These are phyloP conservation scores for Apis dorsata DNA, from an alignment of 1,140 invertebrate species.

Conservation along the genomic window DNA sequence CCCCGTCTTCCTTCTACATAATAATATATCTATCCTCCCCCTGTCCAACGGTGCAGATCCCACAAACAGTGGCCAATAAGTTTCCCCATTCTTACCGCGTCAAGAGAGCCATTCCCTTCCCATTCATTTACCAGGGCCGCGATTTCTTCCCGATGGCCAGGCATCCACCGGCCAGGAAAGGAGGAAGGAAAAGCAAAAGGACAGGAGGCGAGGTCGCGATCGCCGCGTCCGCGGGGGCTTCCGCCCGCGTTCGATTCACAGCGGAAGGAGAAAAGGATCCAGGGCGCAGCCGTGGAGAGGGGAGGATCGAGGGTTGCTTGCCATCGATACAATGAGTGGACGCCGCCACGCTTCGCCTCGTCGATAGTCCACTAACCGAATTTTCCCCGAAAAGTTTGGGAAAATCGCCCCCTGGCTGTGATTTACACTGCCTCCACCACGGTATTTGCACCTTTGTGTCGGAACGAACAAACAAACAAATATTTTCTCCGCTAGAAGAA, in stretches of 20 bases:
- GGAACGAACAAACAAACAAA: neutral
- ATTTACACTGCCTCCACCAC: neutral
- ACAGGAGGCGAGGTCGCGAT: slow-evolving; percentile 11
- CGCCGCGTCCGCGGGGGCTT: slow-evolving; percentile 20
- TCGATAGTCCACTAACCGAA: slow-evolving; percentile 8
- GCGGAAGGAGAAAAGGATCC: slow-evolving; percentile 16
- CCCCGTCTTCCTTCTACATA: neutral
- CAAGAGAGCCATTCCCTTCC: slow-evolving; percentile 34
- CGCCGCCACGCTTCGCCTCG: slow-evolving; percentile 5
- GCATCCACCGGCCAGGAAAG: neutral
- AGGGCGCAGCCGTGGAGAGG: too few relatives aligned
- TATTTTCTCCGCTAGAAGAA: too few relatives aligned
- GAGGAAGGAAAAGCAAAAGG: neutral
- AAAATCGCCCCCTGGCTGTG: neutral
- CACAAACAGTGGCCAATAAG: slow-evolving; percentile 14
- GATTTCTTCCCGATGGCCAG: slow-evolving; percentile 5
- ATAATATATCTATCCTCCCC: slow-evolving; percentile 8
- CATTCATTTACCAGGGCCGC: slow-evolving; percentile 28
- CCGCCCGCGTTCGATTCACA: slow-evolving; percentile 24
- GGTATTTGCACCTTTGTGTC: neutral
- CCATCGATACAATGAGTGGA: slow-evolving; percentile 41
- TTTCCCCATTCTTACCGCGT: slow-evolving; percentile 6
- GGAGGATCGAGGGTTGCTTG: neutral
- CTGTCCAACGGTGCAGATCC: too few relatives aligned
- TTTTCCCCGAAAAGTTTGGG: neutral